These are phyloP conservation scores for Ypsolopha sequella DNA, from an alignment of 2,888 invertebrate species.

Conservation along the genomic window DNA sequence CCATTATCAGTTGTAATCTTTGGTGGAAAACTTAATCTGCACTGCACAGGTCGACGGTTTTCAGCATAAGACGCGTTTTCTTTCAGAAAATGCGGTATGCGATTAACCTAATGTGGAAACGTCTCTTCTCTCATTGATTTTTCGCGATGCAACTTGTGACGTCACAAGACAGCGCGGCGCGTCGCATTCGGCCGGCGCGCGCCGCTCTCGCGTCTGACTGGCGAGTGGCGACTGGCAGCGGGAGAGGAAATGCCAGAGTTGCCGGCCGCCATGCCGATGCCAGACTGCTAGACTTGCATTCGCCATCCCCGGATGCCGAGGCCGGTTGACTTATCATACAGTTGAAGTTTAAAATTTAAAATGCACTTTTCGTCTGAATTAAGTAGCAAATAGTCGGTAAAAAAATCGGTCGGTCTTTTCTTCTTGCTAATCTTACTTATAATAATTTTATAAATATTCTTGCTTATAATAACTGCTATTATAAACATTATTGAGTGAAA, in stretches of 20 bases:
- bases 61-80: conserved; percentile 60
- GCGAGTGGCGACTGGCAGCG: conserved; percentile 30
- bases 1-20: background rate
- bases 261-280: background rate
- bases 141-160: conserved; percentile 35
- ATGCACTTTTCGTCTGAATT: too few species aligned
- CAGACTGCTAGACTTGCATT: background rate
- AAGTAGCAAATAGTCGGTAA: too few species aligned
- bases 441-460: too few species aligned
- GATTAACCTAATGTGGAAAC: conserved; percentile 55
- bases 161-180: conserved; percentile 1
- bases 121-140: conserved; percentile 45
- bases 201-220: conserved; percentile 42
- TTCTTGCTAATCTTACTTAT: too few species aligned
- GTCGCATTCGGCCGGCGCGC: conserved; percentile 6
- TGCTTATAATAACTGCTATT: too few species aligned
- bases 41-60: conserved; percentile 33
- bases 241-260: conserved; percentile 47
- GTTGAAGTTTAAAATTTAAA: too few species aligned
- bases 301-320: background rate
- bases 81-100: conserved; percentile 65
- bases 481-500: too few species aligned
- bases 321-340: conserved; percentile 19
- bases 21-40: conserved; percentile 25
- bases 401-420: too few species aligned